Percentiles rank a stretch among this genome's conserved stretches.
Evolutionary conservation across 2,113 vertebrate species (phyloP).

Genomic region (Eurystomus gularis): DNA sequence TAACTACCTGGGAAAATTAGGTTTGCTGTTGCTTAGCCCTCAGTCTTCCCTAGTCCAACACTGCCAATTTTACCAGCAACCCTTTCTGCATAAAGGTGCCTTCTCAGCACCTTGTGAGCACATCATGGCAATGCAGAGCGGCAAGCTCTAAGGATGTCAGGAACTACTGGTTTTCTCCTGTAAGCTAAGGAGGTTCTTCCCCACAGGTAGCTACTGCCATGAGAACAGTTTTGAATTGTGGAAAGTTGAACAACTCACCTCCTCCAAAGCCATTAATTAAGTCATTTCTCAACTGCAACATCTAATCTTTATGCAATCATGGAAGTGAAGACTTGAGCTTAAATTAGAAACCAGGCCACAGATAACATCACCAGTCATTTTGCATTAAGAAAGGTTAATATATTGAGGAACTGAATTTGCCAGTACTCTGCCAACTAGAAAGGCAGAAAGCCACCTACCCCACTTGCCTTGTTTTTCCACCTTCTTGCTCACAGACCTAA

Average conservation of each 20-base stretch:
- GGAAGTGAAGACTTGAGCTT: not conserved
- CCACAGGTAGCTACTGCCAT: not conserved
- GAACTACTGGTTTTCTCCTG: not conserved
- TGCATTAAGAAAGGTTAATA: not conserved
- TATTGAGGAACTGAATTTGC: not conserved
- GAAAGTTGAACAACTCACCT: not conserved
- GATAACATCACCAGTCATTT: not conserved
- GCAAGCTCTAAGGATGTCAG: not conserved
- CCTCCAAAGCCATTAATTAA: not conserved
- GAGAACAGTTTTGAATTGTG: not conserved
- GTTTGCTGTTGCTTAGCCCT: not conserved
- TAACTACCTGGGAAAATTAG: not conserved
- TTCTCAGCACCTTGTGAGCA: not conserved
- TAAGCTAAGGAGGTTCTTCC: not conserved
- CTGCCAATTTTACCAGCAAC: not conserved
- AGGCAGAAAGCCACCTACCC: not conserved
- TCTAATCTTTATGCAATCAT: slow-evolving; percentile 24
- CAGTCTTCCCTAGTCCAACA: not conserved
- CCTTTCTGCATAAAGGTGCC: not conserved
- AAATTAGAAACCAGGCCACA: slow-evolving; percentile 24
- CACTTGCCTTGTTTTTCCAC: not conserved
- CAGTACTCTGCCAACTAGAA: not conserved
- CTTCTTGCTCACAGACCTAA: not conserved
- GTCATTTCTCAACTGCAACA: slow-evolving; percentile 9
- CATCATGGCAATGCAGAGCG: fast-evolving